These are phyloP conservation scores for Drosophila quinaria DNA, from an alignment of 2,888 invertebrate species.

Conservation along the genomic window DNA sequence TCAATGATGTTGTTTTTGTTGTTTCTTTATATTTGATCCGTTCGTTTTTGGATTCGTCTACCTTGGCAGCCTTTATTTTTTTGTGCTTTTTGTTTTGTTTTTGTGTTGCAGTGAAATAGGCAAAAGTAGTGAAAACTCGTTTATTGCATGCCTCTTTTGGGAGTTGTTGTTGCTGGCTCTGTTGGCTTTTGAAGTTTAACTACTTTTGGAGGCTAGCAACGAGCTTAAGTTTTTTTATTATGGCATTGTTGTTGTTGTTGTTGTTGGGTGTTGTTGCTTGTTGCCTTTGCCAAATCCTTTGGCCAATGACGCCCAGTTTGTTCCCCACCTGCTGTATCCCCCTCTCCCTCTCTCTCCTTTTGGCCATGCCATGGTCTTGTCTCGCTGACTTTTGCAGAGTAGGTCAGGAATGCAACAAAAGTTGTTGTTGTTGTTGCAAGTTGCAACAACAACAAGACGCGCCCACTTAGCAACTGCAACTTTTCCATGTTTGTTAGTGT, in stretches of 20 bases:
- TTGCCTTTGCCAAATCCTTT: slow-evolving; percentile 65
- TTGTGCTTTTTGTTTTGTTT: slow-evolving; percentile 36
- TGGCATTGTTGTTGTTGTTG: slow-evolving; percentile 9
- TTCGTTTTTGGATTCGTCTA: slow-evolving; percentile 46
- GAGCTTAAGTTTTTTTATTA: slow-evolving; percentile 31
- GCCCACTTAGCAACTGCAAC: slow-evolving; percentile 75
- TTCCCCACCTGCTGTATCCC: slow-evolving; percentile 2
- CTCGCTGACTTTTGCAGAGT: slow-evolving; percentile 64
- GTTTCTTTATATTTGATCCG: slow-evolving; percentile 27
- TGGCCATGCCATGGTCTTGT: slow-evolving; percentile 38
- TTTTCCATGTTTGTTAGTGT: slow-evolving; percentile 37
- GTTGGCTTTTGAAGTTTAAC: slow-evolving; percentile 73
- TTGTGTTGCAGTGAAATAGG: slow-evolving; percentile 67
- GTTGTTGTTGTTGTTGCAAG: slow-evolving; percentile 50
- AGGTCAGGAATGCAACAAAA: slow-evolving; percentile 74
- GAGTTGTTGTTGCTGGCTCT: slow-evolving; percentile 24
- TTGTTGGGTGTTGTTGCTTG: slow-evolving; percentile 35
- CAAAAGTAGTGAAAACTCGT: slow-evolving; percentile 79
- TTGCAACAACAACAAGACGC: slow-evolving; percentile 61
- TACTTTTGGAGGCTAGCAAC: slow-evolving; percentile 69
- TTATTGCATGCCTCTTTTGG: slow-evolving; percentile 47
- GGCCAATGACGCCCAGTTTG: slow-evolving; percentile 60
- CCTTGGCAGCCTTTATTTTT: slow-evolving; percentile 22
- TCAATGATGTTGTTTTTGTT: slow-evolving; percentile 34
- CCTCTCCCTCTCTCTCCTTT: neutral